Conservation (phyloP, 2,113 vertebrate species). For the Forbesichthys papilliferus region DNA sequence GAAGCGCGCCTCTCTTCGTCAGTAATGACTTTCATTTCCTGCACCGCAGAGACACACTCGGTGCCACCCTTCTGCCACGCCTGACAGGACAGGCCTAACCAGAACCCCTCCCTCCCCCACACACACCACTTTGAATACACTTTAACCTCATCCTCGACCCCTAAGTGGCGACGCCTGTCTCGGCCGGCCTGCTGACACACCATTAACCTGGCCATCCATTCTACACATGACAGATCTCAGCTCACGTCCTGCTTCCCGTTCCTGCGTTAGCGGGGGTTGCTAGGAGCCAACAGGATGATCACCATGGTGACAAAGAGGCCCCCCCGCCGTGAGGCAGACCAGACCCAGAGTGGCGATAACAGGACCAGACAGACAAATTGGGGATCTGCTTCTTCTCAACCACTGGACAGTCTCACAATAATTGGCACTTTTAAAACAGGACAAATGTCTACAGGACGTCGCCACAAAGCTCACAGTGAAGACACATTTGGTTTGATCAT, state of each 20-base stretch:
- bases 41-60: slow-evolving; percentile 56
- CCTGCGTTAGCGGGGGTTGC: slow-evolving; percentile 38
- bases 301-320: slow-evolving; percentile 26
- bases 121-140: slow-evolving; percentile 55
- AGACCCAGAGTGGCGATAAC: background rate
- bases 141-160: slow-evolving; percentile 6
- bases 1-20: slow-evolving; percentile 73
- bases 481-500: background rate
- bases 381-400: background rate
- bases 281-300: slow-evolving; percentile 24
- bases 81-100: slow-evolving; percentile 58
- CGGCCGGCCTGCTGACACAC: background rate
- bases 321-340: slow-evolving; percentile 9
- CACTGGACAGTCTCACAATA: background rate
- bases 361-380: background rate
- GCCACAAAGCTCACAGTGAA: background rate
- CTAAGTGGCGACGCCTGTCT: background rate
- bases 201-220: slow-evolving; percentile 50
- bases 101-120: slow-evolving; percentile 47
- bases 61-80: slow-evolving; percentile 57
- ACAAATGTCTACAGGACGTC: background rate
- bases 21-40: slow-evolving; percentile 78
- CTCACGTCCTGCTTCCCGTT: slow-evolving; percentile 47
- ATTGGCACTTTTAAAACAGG: background rate
- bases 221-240: slow-evolving; percentile 52